These are phyloP conservation scores for Calyptomena viridis DNA, from an alignment of 2,113 vertebrate genomes.

Conservation along the genomic window DNA sequence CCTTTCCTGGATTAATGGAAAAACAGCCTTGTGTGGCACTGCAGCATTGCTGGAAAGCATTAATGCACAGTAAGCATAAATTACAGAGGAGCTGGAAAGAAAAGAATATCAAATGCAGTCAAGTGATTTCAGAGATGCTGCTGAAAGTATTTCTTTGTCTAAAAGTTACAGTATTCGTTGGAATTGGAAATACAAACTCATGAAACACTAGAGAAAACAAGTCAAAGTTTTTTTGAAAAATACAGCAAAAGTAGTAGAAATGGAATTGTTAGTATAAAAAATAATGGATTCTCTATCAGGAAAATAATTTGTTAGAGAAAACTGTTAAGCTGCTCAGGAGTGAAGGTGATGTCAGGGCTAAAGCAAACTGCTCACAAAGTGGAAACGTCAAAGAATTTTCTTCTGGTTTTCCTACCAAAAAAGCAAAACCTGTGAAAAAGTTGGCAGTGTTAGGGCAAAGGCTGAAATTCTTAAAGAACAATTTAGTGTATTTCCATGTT, in stretches of 20 bases:
- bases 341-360: background rate
- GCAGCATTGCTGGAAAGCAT: background rate
- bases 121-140: background rate
- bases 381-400: background rate
- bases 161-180: background rate
- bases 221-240: no score
- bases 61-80: fast-evolving
- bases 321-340: background rate
- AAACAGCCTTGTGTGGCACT: background rate
- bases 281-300: background rate
- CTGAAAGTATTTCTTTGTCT: background rate
- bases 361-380: background rate
- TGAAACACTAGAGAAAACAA: background rate
- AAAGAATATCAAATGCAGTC: background rate
- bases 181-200: background rate
- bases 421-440: background rate
- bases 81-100: background rate
- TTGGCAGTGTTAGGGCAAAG: background rate
- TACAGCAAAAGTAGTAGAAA: background rate
- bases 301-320: background rate
- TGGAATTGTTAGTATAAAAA: background rate
- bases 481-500: background rate
- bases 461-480: background rate
- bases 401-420: background rate
- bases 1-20: background rate